Evolutionary conservation across 1,140 invertebrate species (phyloP).

Genomic region (Scaptodrosophila lebanonensis): DNA sequence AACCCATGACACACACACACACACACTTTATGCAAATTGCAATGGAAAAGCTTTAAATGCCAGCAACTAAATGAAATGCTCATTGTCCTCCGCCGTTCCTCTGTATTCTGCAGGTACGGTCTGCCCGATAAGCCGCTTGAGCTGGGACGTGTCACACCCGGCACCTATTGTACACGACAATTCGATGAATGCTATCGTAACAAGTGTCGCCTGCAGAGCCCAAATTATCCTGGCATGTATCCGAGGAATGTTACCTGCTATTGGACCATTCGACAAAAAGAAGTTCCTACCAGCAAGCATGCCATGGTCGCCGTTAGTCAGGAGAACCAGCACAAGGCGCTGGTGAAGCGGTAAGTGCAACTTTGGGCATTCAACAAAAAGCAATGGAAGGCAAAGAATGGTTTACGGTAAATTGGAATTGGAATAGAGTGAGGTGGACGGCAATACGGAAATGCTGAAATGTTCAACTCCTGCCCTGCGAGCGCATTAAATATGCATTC

Average conservation of each 20-base stretch:
- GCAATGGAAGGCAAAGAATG: no score
- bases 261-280: slow-evolving; percentile 88
- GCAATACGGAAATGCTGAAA: slow-evolving; percentile 10
- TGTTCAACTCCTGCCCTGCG: slow-evolving; percentile 30
- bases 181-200: slow-evolving; percentile 92
- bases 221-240: slow-evolving; percentile 95
- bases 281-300: slow-evolving; percentile 90
- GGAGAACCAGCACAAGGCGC: slow-evolving; percentile 84
- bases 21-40: slow-evolving; percentile 69
- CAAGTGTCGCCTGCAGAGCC: slow-evolving; percentile 88
- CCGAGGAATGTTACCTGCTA: slow-evolving; percentile 91
- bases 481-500: slow-evolving; percentile 69
- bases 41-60: slow-evolving; percentile 47
- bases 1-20: slow-evolving; percentile 29
- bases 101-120: slow-evolving; percentile 79
- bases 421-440: background rate
- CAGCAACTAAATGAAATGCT: slow-evolving; percentile 54
- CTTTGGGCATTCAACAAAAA: background rate
- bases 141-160: slow-evolving; percentile 87
- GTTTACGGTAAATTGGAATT: no score
- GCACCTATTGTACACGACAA: slow-evolving; percentile 91
- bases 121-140: slow-evolving; percentile 84
- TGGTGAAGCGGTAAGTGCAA: slow-evolving; percentile 81
- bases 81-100: slow-evolving; percentile 20
- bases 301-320: slow-evolving; percentile 90